These are phyloP conservation scores for Cephalopterus ornatus DNA, from an alignment of 2,113 vertebrate species.

Conservation along the genomic window DNA sequence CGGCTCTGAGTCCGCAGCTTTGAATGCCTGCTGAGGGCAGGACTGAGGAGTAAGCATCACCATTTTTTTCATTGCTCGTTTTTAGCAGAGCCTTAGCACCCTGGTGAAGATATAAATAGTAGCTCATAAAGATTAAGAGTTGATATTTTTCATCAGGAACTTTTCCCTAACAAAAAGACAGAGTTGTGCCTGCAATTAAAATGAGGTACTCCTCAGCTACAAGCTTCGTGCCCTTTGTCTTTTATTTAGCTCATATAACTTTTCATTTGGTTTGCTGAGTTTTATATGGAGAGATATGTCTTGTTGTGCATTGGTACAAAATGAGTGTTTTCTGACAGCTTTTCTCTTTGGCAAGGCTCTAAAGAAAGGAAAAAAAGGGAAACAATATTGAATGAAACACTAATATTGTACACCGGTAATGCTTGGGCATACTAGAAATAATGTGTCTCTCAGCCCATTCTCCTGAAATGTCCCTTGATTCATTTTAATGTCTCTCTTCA, in stretches of 20 bases:
- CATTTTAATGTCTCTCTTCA: not conserved
- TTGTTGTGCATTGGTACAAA: not conserved
- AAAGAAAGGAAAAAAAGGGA: not conserved
- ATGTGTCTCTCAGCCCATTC: not conserved
- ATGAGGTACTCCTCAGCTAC: fast-evolving
- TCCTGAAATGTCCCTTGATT: not conserved
- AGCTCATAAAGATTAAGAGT: not conserved
- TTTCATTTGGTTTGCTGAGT: not conserved
- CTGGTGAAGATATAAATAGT: not conserved
- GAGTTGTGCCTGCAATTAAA: not conserved
- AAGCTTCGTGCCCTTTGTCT: not conserved
- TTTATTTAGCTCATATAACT: not conserved
- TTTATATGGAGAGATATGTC: not conserved
- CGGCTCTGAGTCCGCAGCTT: not conserved
- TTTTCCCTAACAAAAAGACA: not conserved
- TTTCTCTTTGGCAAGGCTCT: not conserved
- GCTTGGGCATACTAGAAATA: not conserved
- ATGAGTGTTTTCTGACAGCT: not conserved
- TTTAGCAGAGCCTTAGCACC: not conserved
- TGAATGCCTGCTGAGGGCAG: not conserved
- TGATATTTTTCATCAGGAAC: not conserved
- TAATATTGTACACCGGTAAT: not conserved
- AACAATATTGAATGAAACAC: not conserved
- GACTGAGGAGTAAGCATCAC: not conserved
- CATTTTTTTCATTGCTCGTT: not conserved